Base-by-base conservation (phyloP, 2,888 invertebrate species). In the Choreutis nemorana region DNA sequence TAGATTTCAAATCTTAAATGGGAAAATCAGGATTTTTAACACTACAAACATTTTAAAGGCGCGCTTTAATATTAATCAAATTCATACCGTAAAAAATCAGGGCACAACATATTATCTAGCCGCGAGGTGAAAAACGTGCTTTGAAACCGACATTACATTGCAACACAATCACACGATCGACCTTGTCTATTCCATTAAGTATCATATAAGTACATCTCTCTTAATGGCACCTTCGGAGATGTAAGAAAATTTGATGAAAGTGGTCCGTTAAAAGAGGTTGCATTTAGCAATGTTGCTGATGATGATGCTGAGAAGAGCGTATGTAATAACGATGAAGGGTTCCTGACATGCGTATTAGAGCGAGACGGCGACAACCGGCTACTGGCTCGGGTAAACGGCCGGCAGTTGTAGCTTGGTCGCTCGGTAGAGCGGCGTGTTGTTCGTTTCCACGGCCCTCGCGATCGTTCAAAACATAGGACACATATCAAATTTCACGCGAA, bases 401-500 rank as follows among this genome's bases (percentile, higher is more conserved):
- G 67, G 55, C 71, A 78, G 77, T 78, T 51, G 65, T 49, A 45
- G 56, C 55, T 56, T 64, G 70, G 56, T 57, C 62, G 63, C 50
- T 61, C 64, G 46, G 57, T 47, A 45, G 65, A 42, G 56, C 50
- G 75, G 52, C 39, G 54, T 45, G 50, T 55, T 38, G 8, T 4
- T 12, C 10, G 9, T 23, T 13, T 13, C 26, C 2, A n/a, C 28
- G 35, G 29, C 31, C 35, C 42, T 36, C 40, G 39, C 37, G 31
- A 31, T 32, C 43, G 40, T 44, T 49, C 48, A 53, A 53, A 60
- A 50, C 8, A 51, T 54, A 50, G 63, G 62, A 66, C 77, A 77
- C 77, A 70, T 77, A 75, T 78, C 75, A 64, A 72, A 72, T 78
- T 78, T 77, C 68, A 66, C 66, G 66, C 53, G 64, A 70, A 77